A percentile compares a stretch with the other conserved stretches of the same genome.
Evolutionary conservation across 1,140 invertebrate genomes (phyloP).

Genomic region (Ladona fulva): DNA sequence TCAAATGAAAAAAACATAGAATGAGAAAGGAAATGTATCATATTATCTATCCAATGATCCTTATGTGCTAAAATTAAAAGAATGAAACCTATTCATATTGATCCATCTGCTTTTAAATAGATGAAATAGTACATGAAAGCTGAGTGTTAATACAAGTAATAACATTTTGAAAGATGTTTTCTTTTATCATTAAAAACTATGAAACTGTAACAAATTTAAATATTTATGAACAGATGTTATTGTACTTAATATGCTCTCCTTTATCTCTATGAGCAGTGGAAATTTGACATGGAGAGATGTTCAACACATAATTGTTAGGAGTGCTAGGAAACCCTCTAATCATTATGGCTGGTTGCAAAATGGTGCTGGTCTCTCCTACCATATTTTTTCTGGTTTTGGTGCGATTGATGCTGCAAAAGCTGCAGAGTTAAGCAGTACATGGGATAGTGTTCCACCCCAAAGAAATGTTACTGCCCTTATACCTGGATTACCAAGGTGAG

Average conservation of each 20-base stretch:
- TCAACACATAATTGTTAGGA: slow-evolving; percentile 49
- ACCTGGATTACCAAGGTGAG: neutral
- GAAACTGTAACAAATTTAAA: too few relatives aligned
- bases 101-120: too few relatives aligned
- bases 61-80: too few relatives aligned
- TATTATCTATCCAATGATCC: too few relatives aligned
- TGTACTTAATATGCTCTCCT: slow-evolving; percentile 12
- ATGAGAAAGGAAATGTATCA: too few relatives aligned
- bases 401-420: slow-evolving; percentile 51
- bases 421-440: slow-evolving; percentile 43
- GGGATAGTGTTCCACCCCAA: slow-evolving; percentile 44
- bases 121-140: too few relatives aligned
- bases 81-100: too few relatives aligned
- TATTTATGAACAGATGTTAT: too few relatives aligned
- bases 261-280: slow-evolving; percentile 34
- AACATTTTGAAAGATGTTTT: too few relatives aligned
- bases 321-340: slow-evolving; percentile 36
- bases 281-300: slow-evolving; percentile 53
- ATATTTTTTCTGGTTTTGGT: slow-evolving; percentile 49
- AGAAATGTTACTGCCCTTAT: neutral
- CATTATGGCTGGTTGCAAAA: slow-evolving; percentile 39
- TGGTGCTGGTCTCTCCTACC: slow-evolving; percentile 36
- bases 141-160: too few relatives aligned
- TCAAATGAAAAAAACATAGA: too few relatives aligned
- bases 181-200: too few relatives aligned